Base-by-base conservation (phyloP, 2,888 invertebrate species). In the Magallana nippona region DNA sequence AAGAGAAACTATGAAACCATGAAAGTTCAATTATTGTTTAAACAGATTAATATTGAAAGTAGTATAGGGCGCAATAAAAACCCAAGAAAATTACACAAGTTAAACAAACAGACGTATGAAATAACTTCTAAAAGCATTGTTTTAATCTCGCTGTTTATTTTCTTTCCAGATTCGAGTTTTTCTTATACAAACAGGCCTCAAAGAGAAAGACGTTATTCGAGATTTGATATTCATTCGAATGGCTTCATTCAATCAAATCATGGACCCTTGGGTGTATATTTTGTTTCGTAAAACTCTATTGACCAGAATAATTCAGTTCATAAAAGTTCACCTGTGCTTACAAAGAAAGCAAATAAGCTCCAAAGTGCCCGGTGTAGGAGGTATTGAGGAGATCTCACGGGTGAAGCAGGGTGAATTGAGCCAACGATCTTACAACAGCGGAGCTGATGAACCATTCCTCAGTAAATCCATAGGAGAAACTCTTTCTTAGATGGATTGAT, bases 191-290 rank as follows among this genome's bases (percentile, higher is more conserved):
- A 82, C 63, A 71, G 82, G 71, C 27, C 55, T 82, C n/a, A 55
- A 71, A 27, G 19, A 32, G 22, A 55, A 55, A 55, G 55, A 82
- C 27, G 60, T 55, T 27, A 32, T 63, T 10, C 80, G 62, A 8
- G 93, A 93, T 80, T 86, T 94, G 27, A 83, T 92, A 77, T 90
- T 92, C n/a, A 89, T 94, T 3, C 90, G 93, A 19, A 89, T 93
- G 27, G 94, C 93, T 13, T 93, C 93, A 55, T 89, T 94, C 81
- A 94, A 94, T 87, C 94, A 93, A 85, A 92, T 94, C 60, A 89
- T 94, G 19, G 93, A 94, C 83, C 94, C 94, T 15, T 94, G 94
- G 94, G 91, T 94, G 55, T 94, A 94, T 89, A 93, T 94, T 83
- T 88, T 94, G n/a, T 92, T 94, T 84, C 89, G 94, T 77, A 92